Evolutionary conservation across 2,113 vertebrate species (phyloP).

Genomic region (Alligator sinensis): DNA sequence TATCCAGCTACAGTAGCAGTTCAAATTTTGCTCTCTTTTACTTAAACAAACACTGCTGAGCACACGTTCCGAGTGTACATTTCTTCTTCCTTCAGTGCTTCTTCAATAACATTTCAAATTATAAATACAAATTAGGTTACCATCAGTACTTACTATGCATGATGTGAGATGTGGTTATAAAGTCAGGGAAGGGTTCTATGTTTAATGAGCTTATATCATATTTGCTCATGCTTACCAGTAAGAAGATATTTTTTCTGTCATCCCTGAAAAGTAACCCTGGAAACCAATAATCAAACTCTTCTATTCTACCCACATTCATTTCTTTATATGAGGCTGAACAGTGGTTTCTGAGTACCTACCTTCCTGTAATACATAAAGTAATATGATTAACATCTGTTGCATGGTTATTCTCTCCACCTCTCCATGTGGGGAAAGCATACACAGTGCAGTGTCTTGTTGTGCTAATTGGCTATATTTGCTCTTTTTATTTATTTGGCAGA

Average conservation of each 20-base stretch:
- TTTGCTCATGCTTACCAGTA: not conserved
- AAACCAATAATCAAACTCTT: not conserved
- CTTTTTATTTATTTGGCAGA: no score
- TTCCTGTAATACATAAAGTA: not conserved
- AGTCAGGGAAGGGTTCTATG: not conserved
- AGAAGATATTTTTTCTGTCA: not conserved
- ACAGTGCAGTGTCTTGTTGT: no score
- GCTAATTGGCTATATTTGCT: no score
- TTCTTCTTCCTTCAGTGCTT: conserved; percentile 11
- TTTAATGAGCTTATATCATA: not conserved
- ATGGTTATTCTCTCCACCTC: no score
- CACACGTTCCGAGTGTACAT: conserved; percentile 9
- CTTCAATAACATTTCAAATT: conserved; percentile 16
- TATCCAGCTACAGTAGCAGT: conserved; percentile 38
- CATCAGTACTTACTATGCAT: not conserved
- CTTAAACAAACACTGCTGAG: conserved; percentile 5
- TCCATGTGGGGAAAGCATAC: no score
- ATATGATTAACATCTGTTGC: not conserved
- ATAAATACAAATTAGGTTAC: not conserved
- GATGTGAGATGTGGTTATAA: not conserved
- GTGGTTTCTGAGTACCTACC: not conserved
- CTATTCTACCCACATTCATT: no score
- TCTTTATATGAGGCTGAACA: no score
- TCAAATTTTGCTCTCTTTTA: not conserved
- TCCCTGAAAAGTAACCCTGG: not conserved